phyloP scores from a whole-genome alignment of 2,888 invertebrate species.

The Gymnocheta viridis region DNA sequence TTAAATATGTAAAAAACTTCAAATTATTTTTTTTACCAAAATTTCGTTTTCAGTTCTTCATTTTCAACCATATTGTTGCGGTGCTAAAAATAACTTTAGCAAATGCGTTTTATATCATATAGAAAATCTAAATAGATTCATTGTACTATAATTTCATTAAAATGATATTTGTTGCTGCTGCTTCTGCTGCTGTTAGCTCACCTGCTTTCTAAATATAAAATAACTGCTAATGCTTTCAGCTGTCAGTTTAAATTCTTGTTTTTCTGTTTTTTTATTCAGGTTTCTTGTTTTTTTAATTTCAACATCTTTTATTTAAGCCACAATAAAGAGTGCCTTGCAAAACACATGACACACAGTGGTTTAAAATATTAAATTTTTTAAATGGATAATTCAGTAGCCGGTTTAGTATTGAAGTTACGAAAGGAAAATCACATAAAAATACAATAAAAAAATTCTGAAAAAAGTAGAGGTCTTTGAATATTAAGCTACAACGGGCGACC shows the following conservation, averaged over 20 bases:
- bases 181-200: conserved; percentile 26
- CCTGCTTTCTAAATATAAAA: conserved; percentile 39
- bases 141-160: conserved; percentile 58
- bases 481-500: no score
- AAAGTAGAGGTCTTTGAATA: no score
- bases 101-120: not conserved
- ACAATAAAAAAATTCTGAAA: no score
- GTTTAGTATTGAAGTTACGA: no score
- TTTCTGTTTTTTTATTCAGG: not conserved
- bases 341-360: not conserved
- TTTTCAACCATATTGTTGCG: not conserved
- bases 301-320: conserved; percentile 54
- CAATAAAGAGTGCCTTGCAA: conserved; percentile 44
- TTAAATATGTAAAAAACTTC: not conserved
- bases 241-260: conserved; percentile 54
- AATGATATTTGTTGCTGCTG: conserved; percentile 33
- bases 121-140: conserved; percentile 39
- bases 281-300: conserved; percentile 17
- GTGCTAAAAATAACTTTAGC: not conserved
- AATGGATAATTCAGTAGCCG: no score
- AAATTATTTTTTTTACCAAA: not conserved
- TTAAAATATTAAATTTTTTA: no score
- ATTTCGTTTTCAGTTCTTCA: not conserved
- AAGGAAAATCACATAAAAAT: no score
- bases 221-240: conserved; percentile 56